Evolutionary conservation across 2,888 invertebrate species (phyloP), one percentile per base, ranked within the genome.

Genomic region (Tanytarsus gracilentus): DNA sequence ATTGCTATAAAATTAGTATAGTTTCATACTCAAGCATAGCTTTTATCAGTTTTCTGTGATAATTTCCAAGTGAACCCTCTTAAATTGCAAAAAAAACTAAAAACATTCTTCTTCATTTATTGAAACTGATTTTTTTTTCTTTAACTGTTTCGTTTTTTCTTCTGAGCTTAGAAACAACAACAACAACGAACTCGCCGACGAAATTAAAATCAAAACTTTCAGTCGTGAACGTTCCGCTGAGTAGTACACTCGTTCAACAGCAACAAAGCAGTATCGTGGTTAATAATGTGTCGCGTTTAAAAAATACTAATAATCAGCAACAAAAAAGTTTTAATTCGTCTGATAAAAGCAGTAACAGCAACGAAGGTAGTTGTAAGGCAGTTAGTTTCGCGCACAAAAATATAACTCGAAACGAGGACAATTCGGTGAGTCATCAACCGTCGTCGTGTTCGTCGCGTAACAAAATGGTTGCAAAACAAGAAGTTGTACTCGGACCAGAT

Each of bases 391-490:
- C 51, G 51, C 51, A 51, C 30, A 53, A 16, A 11, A 44, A 44
- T 44, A 44, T 23, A n/a, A n/a, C n/a, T 44, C 44, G 21, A 33
- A 36, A 14, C 21, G 53, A 36, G 36, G 36, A 55, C 40, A 40
- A 40, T 55, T 55, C n/a, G 33, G 55, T 55, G 55, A 55, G 55
- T 55, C 55, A 55, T 55, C 55, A 21, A 23, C 44, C 11, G 27
- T 30, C 9, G 30, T 30, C 30, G 30, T 6, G 6, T 6, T 11
- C 30, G 30, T 3, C 49, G 49, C 25, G 16, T 27, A 23, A 53
- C 39, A 77, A 75, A 73, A 78, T 78, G 77, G 79, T 78, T 65
- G 72, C 75, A 65, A 74, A 75, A 70, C 73, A 72, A 69, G 74
- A 74, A 67, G 69, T 72, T 67, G 51, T 30, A n/a, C 51, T 25